Percentiles rank a stretch among this genome's conserved stretches.
These are phyloP conservation scores for Tapirus indicus DNA, from an alignment of 2,797 vertebrate genomes.

Conservation along the genomic window DNA sequence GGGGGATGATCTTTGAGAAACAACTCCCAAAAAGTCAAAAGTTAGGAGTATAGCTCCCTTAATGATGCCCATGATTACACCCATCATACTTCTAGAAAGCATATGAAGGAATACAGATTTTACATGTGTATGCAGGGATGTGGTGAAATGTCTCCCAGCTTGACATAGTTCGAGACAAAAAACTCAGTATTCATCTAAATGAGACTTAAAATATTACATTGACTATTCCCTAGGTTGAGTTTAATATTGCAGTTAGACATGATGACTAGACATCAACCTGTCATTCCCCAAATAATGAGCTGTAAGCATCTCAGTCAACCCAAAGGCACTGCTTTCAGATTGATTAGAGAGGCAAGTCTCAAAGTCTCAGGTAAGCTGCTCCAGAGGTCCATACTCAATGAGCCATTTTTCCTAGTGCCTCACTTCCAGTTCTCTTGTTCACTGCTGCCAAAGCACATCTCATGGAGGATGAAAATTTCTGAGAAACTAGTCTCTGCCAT, in stretches of 20 bases:
- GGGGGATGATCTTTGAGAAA: not conserved
- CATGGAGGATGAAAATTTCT: not conserved
- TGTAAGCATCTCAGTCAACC: not conserved
- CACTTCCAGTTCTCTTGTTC: not conserved
- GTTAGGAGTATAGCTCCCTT: not conserved
- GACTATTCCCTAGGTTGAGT: not conserved
- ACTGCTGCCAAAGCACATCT: not conserved
- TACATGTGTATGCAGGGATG: not conserved
- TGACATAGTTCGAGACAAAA: not conserved
- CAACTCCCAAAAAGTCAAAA: not conserved
- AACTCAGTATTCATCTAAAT: not conserved
- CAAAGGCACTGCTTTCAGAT: not conserved
- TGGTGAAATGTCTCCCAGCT: not conserved
- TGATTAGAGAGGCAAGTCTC: not conserved
- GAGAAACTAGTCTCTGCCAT: not conserved
- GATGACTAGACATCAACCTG: not conserved
- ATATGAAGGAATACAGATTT: not conserved
- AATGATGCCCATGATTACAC: no score
- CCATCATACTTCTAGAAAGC: not conserved
- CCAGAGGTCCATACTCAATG: not conserved
- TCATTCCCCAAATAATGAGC: not conserved
- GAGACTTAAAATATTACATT: not conserved
- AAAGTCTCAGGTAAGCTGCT: not conserved
- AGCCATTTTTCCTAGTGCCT: not conserved
- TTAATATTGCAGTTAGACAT: conserved; percentile 8